Conservation (phyloP, 2,113 vertebrate genomes). For the Cepphus grylle region DNA sequence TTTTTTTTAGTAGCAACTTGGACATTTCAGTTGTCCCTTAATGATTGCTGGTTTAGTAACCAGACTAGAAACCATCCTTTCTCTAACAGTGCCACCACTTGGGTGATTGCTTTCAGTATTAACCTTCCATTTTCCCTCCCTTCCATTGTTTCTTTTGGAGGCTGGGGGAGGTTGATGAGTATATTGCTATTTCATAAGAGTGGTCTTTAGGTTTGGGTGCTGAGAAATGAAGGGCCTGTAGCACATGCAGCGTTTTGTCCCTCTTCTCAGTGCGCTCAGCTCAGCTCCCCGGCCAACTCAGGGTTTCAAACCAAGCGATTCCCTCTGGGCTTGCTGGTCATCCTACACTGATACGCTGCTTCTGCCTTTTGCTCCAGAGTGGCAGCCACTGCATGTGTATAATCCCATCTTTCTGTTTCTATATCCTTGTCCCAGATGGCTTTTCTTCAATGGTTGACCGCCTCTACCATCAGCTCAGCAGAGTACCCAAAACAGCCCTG, state of each 20-base stretch:
- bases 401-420: background rate
- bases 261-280: background rate
- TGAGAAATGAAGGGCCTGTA: background rate
- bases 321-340: background rate
- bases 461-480: background rate
- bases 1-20: background rate
- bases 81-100: background rate
- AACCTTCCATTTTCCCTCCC: background rate
- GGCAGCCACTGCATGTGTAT: background rate
- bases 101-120: background rate
- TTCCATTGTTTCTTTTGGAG: background rate
- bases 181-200: background rate
- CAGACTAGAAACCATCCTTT: background rate
- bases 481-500: background rate
- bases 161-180: background rate
- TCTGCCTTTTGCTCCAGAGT: background rate
- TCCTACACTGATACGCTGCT: background rate
- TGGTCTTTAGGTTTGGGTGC: background rate
- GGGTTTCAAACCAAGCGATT: background rate
- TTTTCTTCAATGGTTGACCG: background rate
- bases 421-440: background rate
- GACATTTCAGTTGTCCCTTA: background rate
- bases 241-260: rapidly evolving
- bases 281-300: background rate
- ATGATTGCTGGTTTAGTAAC: background rate